A percentile compares a stretch with the other conserved stretches of the same genome.
Evolutionary conservation across 92 coral and sea anemone genomes (phyloP).

Genomic region (Paramuricea clavata): DNA sequence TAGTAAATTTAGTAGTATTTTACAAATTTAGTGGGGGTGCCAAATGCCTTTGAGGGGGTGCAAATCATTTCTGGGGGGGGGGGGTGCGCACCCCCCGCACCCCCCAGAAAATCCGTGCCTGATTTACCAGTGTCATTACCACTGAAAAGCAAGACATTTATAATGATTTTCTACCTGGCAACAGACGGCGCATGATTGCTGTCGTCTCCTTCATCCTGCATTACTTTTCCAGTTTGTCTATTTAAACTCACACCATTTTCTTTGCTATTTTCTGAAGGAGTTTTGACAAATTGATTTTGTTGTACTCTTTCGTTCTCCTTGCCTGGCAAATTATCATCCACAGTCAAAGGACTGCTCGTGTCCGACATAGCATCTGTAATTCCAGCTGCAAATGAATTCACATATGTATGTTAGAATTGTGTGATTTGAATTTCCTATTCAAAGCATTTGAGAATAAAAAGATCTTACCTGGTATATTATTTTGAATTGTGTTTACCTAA

Average conservation of each 20-base stretch:
- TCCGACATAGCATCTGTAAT: constrained; percentile 17
- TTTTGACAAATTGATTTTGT: background rate
- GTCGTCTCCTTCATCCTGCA: constrained; percentile 83
- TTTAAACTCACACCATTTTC: constrained; percentile 55
- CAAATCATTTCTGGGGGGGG: too few relatives aligned
- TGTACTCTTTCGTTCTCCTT: constrained; percentile 1
- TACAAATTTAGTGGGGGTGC: too few relatives aligned
- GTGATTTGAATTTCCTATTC: too few relatives aligned
- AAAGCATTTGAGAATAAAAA: background rate
- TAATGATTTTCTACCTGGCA: constrained; percentile 92
- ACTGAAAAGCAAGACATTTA: background rate
- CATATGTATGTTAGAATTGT: too few relatives aligned
- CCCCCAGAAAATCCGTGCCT: too few relatives aligned
- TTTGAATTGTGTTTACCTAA: constrained; percentile 17
- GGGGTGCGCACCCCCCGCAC: too few relatives aligned
- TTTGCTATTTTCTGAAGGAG: constrained; percentile 69
- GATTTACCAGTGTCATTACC: too few relatives aligned
- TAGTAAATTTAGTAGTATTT: too few relatives aligned
- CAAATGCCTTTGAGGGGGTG: too few relatives aligned
- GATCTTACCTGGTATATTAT: constrained; percentile 23
- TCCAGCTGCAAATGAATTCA: background rate
- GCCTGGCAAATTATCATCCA: constrained; percentile 5
- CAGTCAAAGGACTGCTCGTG: constrained; percentile 21
- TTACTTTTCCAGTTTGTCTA: constrained; percentile 53
- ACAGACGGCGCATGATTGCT: constrained; percentile 86